phyloP scores from a whole-genome alignment of 30 jellyfish, hydroid and myxozoan species.

The Aurelia sp. region DNA sequence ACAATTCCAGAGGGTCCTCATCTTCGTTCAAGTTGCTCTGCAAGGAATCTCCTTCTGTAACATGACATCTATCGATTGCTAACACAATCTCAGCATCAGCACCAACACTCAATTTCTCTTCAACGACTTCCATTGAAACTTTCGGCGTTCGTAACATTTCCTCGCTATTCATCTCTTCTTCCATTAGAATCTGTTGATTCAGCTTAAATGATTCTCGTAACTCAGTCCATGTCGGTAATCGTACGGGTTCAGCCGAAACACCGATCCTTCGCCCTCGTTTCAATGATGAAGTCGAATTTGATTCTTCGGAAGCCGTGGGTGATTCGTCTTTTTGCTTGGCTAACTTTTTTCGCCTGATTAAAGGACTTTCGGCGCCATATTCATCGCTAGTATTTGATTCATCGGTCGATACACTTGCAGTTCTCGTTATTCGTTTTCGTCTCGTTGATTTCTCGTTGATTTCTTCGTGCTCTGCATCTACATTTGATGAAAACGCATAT shows the following conservation, averaged over 20 bases:
- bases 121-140: neutral
- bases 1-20: conserved; percentile 23
- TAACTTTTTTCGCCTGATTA: conserved; percentile 1
- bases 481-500: neutral
- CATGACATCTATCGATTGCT: neutral
- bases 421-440: conserved; percentile 7
- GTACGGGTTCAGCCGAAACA: conserved; percentile 95
- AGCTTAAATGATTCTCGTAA: conserved; percentile 82
- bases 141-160: conserved; percentile 22
- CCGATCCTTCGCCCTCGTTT: conserved; percentile 87
- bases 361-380: neutral
- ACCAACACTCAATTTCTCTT: neutral
- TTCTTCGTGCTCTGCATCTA: neutral
- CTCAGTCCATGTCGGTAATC: conserved; percentile 91
- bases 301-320: conserved; percentile 40
- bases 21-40: neutral
- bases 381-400: conserved; percentile 63
- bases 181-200: conserved; percentile 56
- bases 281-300: conserved; percentile 29
- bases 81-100: neutral
- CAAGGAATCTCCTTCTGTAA: neutral
- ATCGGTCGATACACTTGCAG: conserved; percentile 62
- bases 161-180: conserved; percentile 43
- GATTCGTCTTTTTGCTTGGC: conserved; percentile 33
- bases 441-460: neutral